These are phyloP conservation scores for Leucania comma DNA, from an alignment of 2,888 invertebrate genomes.

Conservation along the genomic window DNA sequence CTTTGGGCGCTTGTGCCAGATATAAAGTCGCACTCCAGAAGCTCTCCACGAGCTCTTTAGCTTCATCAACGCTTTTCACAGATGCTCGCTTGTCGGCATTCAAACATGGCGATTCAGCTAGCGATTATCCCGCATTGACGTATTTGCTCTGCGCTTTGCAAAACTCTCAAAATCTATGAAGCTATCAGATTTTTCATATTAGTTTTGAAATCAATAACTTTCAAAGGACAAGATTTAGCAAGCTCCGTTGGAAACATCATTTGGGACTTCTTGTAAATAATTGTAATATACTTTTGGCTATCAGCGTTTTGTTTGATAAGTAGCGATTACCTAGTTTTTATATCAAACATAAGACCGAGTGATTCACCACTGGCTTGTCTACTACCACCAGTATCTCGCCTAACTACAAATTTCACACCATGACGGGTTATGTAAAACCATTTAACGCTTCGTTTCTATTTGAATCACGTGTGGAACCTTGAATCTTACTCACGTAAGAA, in stretches of 20 bases:
- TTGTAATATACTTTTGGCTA: neutral
- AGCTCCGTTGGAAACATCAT: neutral
- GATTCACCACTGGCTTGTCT: conserved; percentile 10
- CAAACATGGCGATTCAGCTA: conserved; percentile 65
- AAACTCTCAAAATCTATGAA: conserved; percentile 10
- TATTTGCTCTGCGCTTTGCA: conserved; percentile 37
- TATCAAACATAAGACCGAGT: neutral
- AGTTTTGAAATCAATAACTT: conserved; percentile 12
- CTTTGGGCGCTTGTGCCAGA: conserved; percentile 55
- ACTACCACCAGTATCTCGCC: neutral
- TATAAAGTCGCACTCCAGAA: conserved; percentile 58
- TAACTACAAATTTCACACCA: conserved; percentile 14
- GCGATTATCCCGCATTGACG: conserved; percentile 66
- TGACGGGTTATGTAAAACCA: conserved; percentile 49
- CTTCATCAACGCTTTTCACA: conserved; percentile 73
- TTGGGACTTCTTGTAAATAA: neutral
- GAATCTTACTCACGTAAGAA: conserved; percentile 33
- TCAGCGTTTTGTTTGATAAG: neutral
- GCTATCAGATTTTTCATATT: neutral
- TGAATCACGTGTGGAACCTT: conserved; percentile 47
- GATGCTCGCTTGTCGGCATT: conserved; percentile 65
- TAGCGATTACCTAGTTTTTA: conserved; percentile 12
- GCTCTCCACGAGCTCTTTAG: conserved; percentile 66
- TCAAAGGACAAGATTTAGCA: neutral
- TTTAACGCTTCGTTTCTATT: conserved; percentile 56